Evolutionary conservation across 2,113 vertebrate genomes (phyloP).

Genomic region (Clarias macrocephalus): DNA sequence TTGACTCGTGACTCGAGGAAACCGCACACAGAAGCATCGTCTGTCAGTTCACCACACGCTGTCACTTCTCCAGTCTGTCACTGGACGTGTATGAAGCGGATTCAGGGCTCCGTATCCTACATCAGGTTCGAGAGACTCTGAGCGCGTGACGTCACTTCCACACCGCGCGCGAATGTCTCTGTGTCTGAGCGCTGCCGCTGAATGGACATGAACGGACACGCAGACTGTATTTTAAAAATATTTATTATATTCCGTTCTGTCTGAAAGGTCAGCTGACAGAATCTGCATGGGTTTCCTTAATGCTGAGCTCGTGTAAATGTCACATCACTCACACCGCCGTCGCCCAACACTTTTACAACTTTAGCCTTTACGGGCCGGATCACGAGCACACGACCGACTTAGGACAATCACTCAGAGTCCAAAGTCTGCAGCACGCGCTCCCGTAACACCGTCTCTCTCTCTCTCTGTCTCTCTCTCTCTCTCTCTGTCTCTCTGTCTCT

Average conservation of each 20-base stretch:
- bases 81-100: not conserved
- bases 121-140: not conserved
- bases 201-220: not conserved
- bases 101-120: not conserved
- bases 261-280: slow-evolving; percentile 13
- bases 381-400: not conserved
- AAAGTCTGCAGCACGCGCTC: not conserved
- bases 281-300: not conserved
- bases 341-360: slow-evolving; percentile 1
- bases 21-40: too few species aligned
- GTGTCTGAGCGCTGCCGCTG: not conserved
- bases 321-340: not conserved
- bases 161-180: not conserved
- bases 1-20: too few species aligned
- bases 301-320: not conserved
- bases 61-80: too few species aligned
- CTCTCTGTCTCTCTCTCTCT: too few species aligned
- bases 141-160: not conserved
- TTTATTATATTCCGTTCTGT: not conserved
- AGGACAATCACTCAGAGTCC: not conserved
- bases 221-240: not conserved
- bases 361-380: not conserved
- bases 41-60: too few species aligned
- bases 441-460: too few species aligned
- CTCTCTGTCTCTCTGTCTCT: too few species aligned